These are phyloP conservation scores for Thalpophila matura DNA, from an alignment of 2,888 invertebrate genomes.

Conservation along the genomic window DNA sequence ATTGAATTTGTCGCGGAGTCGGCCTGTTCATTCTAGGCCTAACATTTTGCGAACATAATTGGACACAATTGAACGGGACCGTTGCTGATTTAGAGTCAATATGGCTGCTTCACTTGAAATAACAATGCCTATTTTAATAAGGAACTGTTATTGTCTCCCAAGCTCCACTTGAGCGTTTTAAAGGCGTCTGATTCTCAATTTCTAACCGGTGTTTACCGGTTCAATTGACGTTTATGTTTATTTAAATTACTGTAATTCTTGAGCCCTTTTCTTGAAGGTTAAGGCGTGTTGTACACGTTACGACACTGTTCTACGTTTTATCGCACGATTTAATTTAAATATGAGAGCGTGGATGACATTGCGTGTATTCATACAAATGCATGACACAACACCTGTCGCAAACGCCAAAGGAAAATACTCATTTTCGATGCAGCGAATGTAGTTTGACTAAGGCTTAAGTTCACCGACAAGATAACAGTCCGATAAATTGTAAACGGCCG, in stretches of 20 bases:
- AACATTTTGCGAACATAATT: constrained; percentile 75
- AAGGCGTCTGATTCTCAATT: constrained; percentile 37
- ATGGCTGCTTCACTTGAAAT: constrained; percentile 68
- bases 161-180: constrained; percentile 28
- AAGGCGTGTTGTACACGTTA: neutral
- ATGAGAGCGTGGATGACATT: constrained; percentile 5
- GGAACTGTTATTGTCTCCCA: constrained; percentile 38
- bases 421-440: neutral
- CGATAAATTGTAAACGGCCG: too few relatives aligned
- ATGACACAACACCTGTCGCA: constrained; percentile 26
- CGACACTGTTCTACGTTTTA: neutral
- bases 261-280: constrained; percentile 2
- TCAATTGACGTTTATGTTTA: constrained; percentile 29
- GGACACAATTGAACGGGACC: constrained; percentile 78
- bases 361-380: constrained; percentile 28
- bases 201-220: constrained; percentile 26
- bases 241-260: constrained; percentile 17
- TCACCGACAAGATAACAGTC: too few relatives aligned
- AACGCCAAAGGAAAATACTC: constrained; percentile 29
- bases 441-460: too few relatives aligned
- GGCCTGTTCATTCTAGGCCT: constrained; percentile 44
- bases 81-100: constrained; percentile 77
- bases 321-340: constrained; percentile 12
- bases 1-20: constrained; percentile 53
- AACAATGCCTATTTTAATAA: constrained; percentile 60